Evolutionary conservation across 2,888 invertebrate species (phyloP).

Genomic region (Selenia dentaria): DNA sequence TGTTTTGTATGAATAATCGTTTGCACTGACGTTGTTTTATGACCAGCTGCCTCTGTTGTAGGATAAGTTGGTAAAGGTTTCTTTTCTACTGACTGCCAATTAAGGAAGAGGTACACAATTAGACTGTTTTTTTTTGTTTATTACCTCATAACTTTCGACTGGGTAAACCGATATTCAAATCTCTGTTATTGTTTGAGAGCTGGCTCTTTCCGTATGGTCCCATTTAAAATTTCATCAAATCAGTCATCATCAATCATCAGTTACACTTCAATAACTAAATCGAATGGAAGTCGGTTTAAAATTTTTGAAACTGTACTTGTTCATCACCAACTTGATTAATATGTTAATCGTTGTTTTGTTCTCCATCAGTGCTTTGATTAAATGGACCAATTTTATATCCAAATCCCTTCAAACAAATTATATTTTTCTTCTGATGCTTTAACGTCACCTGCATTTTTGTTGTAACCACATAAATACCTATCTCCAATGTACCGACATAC

Average conservation of each 20-base stretch:
- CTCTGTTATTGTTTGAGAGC: too few species aligned
- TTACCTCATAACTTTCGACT: too few species aligned
- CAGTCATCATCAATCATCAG: too few species aligned
- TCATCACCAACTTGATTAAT: neutral
- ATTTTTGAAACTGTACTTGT: too few species aligned
- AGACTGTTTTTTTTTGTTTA: too few species aligned
- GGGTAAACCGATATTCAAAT: too few species aligned
- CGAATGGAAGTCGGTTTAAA: too few species aligned
- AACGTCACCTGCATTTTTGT: slow-evolving; percentile 53
- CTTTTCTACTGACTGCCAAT: too few species aligned
- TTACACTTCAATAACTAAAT: too few species aligned
- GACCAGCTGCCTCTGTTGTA: neutral
- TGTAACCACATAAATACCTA: slow-evolving; percentile 67
- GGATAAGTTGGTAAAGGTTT: neutral
- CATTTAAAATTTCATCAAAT: too few species aligned
- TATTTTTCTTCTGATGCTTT: slow-evolving; percentile 34
- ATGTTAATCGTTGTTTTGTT: slow-evolving; percentile 3
- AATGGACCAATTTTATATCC: slow-evolving; percentile 51
- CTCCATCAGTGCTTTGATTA: slow-evolving; percentile 32
- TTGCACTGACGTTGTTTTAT: neutral
- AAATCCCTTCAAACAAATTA: slow-evolving; percentile 65
- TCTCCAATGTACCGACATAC: slow-evolving; percentile 53
- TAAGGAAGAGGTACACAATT: too few species aligned
- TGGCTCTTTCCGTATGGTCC: too few species aligned
- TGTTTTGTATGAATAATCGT: neutral